Evolutionary conservation across 2,888 invertebrate species (phyloP), one percentile per base, ranked within the genome.

Genomic region (Athalia rosae): DNA sequence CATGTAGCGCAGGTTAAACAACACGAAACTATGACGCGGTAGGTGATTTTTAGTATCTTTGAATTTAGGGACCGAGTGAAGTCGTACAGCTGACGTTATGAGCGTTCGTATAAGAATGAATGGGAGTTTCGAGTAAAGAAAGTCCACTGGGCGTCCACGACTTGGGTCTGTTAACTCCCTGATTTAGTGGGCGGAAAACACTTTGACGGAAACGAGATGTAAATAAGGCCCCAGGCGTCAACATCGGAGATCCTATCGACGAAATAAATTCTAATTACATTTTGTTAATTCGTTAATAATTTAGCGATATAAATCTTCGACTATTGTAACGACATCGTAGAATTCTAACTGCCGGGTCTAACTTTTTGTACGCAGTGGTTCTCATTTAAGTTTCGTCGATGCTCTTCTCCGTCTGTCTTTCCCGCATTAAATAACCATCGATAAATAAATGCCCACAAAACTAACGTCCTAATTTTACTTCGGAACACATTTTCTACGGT

Each of bases 281-380:
- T 80, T 77, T 80, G 80, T 81, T 83, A 82, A 82, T 82, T 82
- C 82, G 77, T 82, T 78, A 80, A 82, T 81, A 81, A 82, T 81
- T 82, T 80, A 82, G 76, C 77, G 79, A 78, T 79, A 78, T 79
- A 81, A 81, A 82, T 81, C 81, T 82, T 71, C 71, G 45, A 61
- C 41, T 47, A 61, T 76, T 61, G 76, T 76, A 56, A 82, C 81
- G 81, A 82, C 82, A 80, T 81, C 82, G 81, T 83, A 80, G 84
- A 83, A 83, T 84, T 82, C 82, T 84, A 82, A 69, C 69, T 43
- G 74, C 47, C 73, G 48, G 63, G 45, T 69, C 61, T 50, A 64
- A 77, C 64, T 64, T 61, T 76, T 48, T 76, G 28, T 9, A 48
- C 8, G 53, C 59, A 69, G 74, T 74, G 74, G 74, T 74, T 74